A percentile compares a stretch with the other conserved stretches of the same genome.
Evolutionary conservation across 1,140 invertebrate genomes (phyloP).

Genomic region (Drosophila takahashii): DNA sequence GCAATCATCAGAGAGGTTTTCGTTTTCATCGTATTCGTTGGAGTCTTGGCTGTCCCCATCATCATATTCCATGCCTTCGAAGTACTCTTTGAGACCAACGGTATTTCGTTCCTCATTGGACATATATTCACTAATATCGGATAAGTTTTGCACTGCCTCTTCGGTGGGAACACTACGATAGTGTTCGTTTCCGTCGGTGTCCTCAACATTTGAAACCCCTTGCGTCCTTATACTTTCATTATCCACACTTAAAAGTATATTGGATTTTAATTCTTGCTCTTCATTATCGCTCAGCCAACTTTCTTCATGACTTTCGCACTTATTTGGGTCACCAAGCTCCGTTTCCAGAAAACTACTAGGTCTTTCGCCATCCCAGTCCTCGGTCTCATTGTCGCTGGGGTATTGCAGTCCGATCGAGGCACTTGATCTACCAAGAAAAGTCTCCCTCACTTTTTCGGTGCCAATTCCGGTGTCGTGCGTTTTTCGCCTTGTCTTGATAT

Average conservation of each 20-base stretch:
- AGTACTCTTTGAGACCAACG: too few relatives aligned
- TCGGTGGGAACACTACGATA: not conserved
- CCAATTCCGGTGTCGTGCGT: not conserved
- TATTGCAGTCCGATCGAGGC: conserved; percentile 50
- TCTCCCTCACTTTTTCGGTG: not conserved
- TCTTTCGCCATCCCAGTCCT: not conserved
- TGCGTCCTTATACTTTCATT: not conserved
- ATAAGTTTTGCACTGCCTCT: not conserved
- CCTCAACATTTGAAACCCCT: not conserved
- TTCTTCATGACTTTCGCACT: not conserved
- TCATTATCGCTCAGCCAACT: not conserved
- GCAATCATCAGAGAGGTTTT: not conserved
- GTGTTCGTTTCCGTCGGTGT: not conserved
- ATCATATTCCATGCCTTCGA: not conserved
- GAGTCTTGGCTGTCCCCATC: not conserved
- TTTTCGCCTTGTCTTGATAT: conserved; percentile 18
- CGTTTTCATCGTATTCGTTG: not conserved
- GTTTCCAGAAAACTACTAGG: not conserved
- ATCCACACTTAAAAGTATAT: not conserved
- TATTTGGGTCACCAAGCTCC: too few relatives aligned
- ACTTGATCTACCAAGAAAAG: conserved; percentile 2
- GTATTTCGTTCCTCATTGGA: not conserved
- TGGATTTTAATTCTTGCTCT: not conserved
- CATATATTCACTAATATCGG: not conserved
- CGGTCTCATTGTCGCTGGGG: conserved; percentile 50